Base-by-base conservation (phyloP, 2,888 invertebrate species). In the Seira ritae region DNA sequence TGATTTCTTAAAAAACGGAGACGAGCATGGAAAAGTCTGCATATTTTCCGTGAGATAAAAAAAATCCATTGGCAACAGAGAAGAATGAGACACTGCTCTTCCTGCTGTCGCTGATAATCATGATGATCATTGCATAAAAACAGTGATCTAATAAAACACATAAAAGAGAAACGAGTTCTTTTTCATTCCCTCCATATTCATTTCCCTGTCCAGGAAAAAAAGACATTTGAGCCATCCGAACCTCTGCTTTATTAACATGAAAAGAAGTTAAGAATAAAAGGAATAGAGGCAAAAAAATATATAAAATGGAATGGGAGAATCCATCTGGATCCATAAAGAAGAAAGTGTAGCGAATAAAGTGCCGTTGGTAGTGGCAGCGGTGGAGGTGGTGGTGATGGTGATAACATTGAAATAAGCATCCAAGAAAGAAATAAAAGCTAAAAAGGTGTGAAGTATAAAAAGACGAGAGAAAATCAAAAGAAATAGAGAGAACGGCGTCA, bases 221-320 rank as follows among this genome's bases (percentile, higher is more conserved):
- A 65, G 65, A 74, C 66, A 72, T 72, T 72, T 62, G 62, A 72
- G 72, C 62, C 60, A 72, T 72, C 31, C 8, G 31, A 31, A 31
- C 37, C 72, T 60, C 72, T 72, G 72, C 72, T 72, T 72, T 72
- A 72, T 72, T 72, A 72, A 62, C 72, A 72, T 62, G 62, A 20
- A 62, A 65, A 65, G 42, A 65, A 65, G 65, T 74, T 74, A 65
- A 24, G 15, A 20, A 10, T 15, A 66, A 46, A 71, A 17, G 20
- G 19, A 71, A 31, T 19, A 55, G 31, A 55, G 22, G 17, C 19
- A n/a, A 70, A 70, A 37, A 10, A 69, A 31, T 31, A 31, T 31
- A 31, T 31, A 31, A 31, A 31, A 31, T 31, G 31, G 31, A 31
- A 31, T 31, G 31, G 31, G 31, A 31, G 31, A 31, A 31, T 31